phyloP scores from a whole-genome alignment of 2,113 vertebrate species.

The Erythrocercus mccallii region DNA sequence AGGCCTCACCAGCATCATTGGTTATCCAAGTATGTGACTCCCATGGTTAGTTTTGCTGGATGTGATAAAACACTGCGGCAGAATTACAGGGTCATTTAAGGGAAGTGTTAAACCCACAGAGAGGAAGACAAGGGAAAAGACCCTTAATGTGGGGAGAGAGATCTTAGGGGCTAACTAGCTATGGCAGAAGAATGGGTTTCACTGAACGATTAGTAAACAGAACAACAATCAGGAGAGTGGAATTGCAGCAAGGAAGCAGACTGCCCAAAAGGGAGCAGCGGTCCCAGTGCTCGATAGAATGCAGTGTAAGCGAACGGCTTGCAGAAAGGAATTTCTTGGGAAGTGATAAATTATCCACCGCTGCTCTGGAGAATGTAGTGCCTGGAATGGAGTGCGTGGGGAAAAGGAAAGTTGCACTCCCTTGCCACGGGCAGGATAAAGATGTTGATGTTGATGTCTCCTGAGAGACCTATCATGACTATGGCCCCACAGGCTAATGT shows the following conservation, averaged over 20 bases:
- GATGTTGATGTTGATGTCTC: not conserved
- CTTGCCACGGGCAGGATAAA: not conserved
- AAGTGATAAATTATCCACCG: not conserved
- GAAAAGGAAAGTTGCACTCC: not conserved
- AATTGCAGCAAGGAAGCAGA: not conserved
- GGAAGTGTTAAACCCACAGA: not conserved
- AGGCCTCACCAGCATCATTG: not conserved
- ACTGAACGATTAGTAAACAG: not conserved
- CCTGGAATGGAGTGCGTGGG: not conserved
- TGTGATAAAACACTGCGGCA: fast-evolving
- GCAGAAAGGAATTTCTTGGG: not conserved
- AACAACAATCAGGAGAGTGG: not conserved
- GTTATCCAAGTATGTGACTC: not conserved
- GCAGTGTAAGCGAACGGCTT: not conserved
- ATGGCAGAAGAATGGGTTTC: not conserved
- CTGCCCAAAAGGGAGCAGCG: not conserved
- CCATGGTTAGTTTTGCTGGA: not conserved
- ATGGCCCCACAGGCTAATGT: not conserved
- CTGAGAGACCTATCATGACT: not conserved
- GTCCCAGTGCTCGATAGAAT: not conserved
- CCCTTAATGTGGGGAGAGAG: not conserved
- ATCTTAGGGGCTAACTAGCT: not conserved
- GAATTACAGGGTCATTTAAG: not conserved
- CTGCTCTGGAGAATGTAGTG: not conserved
- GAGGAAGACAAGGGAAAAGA: not conserved